Conservation (phyloP, 2,113 vertebrate species). For the Silurus meridionalis region DNA sequence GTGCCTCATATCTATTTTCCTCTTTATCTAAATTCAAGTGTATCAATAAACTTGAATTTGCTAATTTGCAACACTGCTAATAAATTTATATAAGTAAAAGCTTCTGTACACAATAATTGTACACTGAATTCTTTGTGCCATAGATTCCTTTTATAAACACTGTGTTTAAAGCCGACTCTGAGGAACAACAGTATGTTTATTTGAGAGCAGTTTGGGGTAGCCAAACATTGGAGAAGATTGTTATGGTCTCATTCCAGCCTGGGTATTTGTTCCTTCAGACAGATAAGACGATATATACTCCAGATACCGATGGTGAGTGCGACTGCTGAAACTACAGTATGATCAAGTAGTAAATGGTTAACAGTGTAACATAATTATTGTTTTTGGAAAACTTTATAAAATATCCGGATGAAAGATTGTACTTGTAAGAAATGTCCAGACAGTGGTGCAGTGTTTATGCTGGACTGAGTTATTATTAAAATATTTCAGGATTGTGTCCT, state of each 20-base stretch:
- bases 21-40: no score
- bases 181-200: conserved; percentile 62
- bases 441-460: no score
- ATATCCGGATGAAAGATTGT: no score
- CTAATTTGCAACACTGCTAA: not conserved
- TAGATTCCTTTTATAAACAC: conserved; percentile 53
- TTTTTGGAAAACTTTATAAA: no score
- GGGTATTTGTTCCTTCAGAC: conserved; percentile 74
- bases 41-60: no score
- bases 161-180: conserved; percentile 55
- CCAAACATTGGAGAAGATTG: conserved; percentile 61
- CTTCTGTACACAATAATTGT: not conserved
- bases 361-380: no score
- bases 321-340: no score
- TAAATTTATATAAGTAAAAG: not conserved
- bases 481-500: no score
- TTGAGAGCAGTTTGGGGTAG: conserved; percentile 61
- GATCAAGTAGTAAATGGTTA: no score
- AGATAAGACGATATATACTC: conserved; percentile 72
- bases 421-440: no score
- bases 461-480: no score
- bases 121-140: not conserved
- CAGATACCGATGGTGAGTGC: conserved; percentile 58
- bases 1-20: no score
- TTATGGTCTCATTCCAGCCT: conserved; percentile 69